Evolutionary conservation across 2,113 vertebrate genomes (phyloP), one percentile per base, ranked within the genome.

Genomic region (Hyaena hyaena): DNA sequence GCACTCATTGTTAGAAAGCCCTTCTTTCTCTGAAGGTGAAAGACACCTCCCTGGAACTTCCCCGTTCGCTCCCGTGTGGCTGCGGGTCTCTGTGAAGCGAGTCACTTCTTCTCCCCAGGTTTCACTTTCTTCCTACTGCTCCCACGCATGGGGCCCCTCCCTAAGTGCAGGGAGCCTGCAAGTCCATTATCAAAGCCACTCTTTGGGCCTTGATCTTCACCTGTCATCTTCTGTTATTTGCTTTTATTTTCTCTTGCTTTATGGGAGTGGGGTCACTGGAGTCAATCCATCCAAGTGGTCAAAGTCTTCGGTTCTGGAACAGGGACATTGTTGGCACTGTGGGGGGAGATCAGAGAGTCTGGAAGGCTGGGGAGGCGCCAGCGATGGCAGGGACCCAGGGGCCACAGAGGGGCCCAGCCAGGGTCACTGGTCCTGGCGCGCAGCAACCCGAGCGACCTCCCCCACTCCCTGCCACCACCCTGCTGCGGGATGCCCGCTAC

Each of bases 1-100:
- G 88, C 50, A 7, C 4, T 43, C 1, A 14, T 90, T 97, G 88
- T 80, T 95, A 93, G 88, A 95, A 95, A 94, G 95, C 26, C 53
- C 74, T 86, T 43, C 35, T 69, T 90, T 80, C 55, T 73, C 69
- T 24, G 10, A 66, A 89, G 53, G 45, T 8, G 79, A 92, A 90
- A 58, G 0, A 6, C 90, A 48, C 33, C 63, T 61, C n/a, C 39
- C 4, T 1, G 3, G 16, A 31, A 88, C 89, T 97, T 96, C 79
- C 85, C 50, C 53, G 2, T 35, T 6, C 28, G 71, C 45, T 55
- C n/a, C 45, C 10, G 1, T 43, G 55, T 23, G 35, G 0, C 48
- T n/a, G 28, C 50, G 71, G 81, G 39, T 76, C 28, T 66, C 19
- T 39, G 11, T 43, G 39, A 26, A 55, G 63, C 31, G 48, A 21